A percentile compares a stretch with the other conserved stretches of the same genome.
These are phyloP conservation scores for Cephalotes varians DNA, from an alignment of 2,888 invertebrate genomes.

Conservation along the genomic window DNA sequence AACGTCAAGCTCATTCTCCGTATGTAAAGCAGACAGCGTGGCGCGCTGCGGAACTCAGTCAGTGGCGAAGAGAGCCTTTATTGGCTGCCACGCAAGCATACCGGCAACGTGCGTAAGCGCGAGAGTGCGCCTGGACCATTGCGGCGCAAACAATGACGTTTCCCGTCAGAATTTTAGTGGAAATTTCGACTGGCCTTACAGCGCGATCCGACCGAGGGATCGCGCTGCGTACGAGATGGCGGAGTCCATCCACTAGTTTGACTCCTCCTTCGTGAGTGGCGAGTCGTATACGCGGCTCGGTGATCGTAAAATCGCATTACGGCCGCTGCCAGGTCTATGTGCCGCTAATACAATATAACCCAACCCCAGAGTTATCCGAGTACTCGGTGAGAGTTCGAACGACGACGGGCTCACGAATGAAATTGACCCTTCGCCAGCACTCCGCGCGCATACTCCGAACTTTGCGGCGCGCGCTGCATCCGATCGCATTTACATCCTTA, in stretches of 20 bases:
- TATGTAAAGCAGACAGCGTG: slow-evolving; percentile 46
- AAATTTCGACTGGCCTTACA: slow-evolving; percentile 8
- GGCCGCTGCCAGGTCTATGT: slow-evolving; percentile 4
- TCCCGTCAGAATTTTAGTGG: slow-evolving; percentile 37
- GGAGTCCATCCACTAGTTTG: slow-evolving; percentile 1
- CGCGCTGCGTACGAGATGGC: not conserved
- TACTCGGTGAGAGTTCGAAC: not conserved
- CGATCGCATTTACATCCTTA: slow-evolving; percentile 54
- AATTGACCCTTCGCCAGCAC: slow-evolving; percentile 53
- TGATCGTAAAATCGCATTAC: slow-evolving; percentile 58
- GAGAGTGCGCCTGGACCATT: not conserved
- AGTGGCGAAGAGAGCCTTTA: slow-evolving; percentile 34
- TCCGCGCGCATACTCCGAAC: not conserved
- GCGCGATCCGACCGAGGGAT: not conserved
- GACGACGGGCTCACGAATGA: slow-evolving; percentile 29
- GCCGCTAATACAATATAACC: slow-evolving; percentile 44
- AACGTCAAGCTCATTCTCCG: slow-evolving; percentile 51
- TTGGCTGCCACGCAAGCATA: slow-evolving; percentile 32
- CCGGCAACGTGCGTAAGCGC: slow-evolving; percentile 29
- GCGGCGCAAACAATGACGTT: slow-evolving; percentile 32
- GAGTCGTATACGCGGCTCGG: slow-evolving; percentile 31
- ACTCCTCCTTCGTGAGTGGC: slow-evolving; percentile 2
- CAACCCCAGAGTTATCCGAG: slow-evolving; percentile 19
- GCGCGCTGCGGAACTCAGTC: slow-evolving; percentile 23
- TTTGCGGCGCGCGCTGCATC: slow-evolving; percentile 46